Percentiles rank a stretch among this genome's conserved stretches.
Conservation (phyloP, 2,797 vertebrate genomes). For the Synaphobranchus kaupii region DNA sequence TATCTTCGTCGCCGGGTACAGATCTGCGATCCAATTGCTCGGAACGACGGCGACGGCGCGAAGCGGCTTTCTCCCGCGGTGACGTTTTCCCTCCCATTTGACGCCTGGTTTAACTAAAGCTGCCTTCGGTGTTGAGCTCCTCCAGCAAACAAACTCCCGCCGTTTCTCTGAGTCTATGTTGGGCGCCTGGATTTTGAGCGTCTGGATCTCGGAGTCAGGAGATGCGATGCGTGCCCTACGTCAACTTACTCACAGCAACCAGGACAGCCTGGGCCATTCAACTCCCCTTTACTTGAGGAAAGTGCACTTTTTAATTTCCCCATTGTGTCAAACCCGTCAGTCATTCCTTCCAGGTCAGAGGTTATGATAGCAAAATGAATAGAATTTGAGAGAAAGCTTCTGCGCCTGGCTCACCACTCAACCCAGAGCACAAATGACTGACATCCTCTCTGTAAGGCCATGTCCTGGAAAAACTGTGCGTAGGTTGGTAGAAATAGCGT, state of each 20-base stretch:
- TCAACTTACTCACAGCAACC: not conserved
- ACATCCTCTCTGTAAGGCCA: not conserved
- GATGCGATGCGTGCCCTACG: not conserved
- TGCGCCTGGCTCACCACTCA: not conserved
- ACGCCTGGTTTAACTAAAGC: slow-evolving; percentile 59
- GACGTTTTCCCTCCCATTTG: slow-evolving; percentile 41
- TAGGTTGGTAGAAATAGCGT: not conserved
- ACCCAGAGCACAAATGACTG: not conserved
- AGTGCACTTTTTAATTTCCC: not conserved
- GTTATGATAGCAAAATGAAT: slow-evolving; percentile 6
- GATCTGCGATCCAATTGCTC: slow-evolving; percentile 50
- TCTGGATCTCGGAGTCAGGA: not conserved
- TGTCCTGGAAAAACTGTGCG: not conserved
- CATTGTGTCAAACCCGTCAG: not conserved
- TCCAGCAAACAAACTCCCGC: slow-evolving; percentile 55
- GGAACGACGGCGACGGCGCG: slow-evolving; percentile 44
- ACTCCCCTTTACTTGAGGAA: not conserved
- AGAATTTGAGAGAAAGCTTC: not conserved
- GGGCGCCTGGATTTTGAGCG: not conserved
- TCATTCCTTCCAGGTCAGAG: not conserved
- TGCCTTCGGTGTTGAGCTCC: slow-evolving; percentile 63
- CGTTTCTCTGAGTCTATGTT: slow-evolving; percentile 4
- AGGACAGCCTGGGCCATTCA: not conserved
- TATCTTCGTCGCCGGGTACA: slow-evolving; percentile 31
- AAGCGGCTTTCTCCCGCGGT: slow-evolving; percentile 36